Base-by-base conservation (phyloP, 2,797 vertebrate species). In the Sebastes iracundus region DNA sequence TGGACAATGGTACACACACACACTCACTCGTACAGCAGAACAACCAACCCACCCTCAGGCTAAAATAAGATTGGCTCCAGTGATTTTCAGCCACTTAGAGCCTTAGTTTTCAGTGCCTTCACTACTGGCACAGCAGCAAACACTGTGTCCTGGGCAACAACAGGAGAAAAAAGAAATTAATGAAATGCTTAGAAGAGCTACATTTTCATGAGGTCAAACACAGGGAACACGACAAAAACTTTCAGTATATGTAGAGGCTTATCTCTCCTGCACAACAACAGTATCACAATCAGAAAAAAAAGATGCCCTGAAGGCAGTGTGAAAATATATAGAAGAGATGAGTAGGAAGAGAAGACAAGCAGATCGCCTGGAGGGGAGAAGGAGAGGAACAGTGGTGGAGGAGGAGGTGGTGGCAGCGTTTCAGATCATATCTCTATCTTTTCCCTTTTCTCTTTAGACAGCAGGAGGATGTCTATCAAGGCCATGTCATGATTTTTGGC, bases 381-480 rank as follows among this genome's bases (percentile, higher is more conserved):
- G 72, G 27, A 85, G 80, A 81, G 32, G 71, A 82, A 81, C 78
- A 81, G 79, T 46, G 67, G 69, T 35, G 77, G 81, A 77, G 83
- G 80, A 82, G 82, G 86, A 84, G 62, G 84, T 87, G 62, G 85
- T 87, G 87, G 82, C 82, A 84, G 70, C 28, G 5, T 91, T 87
- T 94, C 90, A 94, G 82, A 90, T 92, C 82, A 72, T 90, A 66
- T 83, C 80, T 87, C 77, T 75, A 72, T 85, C 82, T 90, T 82
- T 52, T 72, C 53, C 59, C 66, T 88, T 88, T 85, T 89, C 77
- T 89, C 46, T 65, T 85, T 71, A 79, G 86, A 80, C 81, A 74
- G 86, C 79, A 58, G 89, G 82, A 81, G 72, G 72, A 83, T 71
- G 87, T 84, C 90, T 83, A 80, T 93, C 90, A 86, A 78, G 78